Evolutionary conservation across 2,797 vertebrate genomes (phyloP).

Genomic region (Syngnathus rostellatus): DNA sequence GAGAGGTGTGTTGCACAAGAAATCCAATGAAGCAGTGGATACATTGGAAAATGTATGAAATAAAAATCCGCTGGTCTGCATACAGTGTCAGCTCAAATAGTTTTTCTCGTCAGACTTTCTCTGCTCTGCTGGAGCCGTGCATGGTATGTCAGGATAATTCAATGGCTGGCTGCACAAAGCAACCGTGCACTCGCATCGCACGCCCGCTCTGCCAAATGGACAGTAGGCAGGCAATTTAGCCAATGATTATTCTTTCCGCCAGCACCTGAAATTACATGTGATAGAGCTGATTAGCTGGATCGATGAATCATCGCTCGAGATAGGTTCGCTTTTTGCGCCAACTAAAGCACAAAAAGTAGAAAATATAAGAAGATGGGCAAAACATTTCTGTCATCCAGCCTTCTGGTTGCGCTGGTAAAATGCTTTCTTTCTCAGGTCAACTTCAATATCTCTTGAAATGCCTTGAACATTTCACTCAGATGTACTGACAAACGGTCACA

Average conservation of each 20-base stretch:
- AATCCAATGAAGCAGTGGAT: constrained; percentile 59
- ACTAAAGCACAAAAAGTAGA: constrained; percentile 33
- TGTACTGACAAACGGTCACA: constrained; percentile 36
- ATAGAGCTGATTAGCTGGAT: constrained; percentile 58
- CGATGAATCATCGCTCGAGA: constrained; percentile 58
- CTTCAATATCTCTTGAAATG: constrained; percentile 41
- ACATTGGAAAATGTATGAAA: constrained; percentile 61
- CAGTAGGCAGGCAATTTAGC: constrained; percentile 46
- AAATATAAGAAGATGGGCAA: constrained; percentile 42
- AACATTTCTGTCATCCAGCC: constrained; percentile 64
- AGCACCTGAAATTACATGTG: constrained; percentile 60
- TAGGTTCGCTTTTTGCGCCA: constrained; percentile 45
- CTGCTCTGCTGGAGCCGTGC: constrained; percentile 44
- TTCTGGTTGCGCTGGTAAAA: constrained; percentile 54
- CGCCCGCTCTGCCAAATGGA: constrained; percentile 31
- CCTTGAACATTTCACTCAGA: constrained; percentile 48
- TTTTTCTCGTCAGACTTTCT: constrained; percentile 38
- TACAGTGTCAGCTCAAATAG: constrained; percentile 53
- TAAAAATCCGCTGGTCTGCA: constrained; percentile 59
- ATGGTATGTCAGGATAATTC: constrained; percentile 44
- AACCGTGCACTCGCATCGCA: constrained; percentile 40
- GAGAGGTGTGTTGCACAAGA: constrained; percentile 31
- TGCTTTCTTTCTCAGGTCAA: constrained; percentile 49
- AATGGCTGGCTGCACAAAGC: constrained; percentile 40
- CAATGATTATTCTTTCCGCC: constrained; percentile 59